These are phyloP conservation scores for Xanthorhoe designata DNA, from an alignment of 2,888 invertebrate genomes.

Conservation along the genomic window DNA sequence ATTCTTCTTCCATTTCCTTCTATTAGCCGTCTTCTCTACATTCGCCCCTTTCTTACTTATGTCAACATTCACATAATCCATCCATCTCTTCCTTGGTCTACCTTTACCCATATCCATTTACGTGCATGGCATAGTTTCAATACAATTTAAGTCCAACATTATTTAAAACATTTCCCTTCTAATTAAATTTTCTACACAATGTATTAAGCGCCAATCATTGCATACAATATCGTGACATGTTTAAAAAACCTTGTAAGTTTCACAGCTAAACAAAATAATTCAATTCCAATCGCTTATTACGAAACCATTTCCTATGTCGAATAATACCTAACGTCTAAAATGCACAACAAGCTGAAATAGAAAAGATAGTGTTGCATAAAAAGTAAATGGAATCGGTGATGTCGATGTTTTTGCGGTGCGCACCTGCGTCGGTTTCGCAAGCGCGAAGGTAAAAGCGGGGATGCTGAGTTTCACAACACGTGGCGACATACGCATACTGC, in stretches of 20 bases:
- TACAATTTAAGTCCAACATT: neutral
- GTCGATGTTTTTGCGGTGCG: conserved; percentile 81
- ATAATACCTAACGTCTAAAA: conserved; percentile 6
- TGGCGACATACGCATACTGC: conserved; percentile 64
- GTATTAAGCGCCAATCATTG: conserved; percentile 17
- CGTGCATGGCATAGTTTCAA: too few species aligned
- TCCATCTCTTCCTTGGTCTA: too few species aligned
- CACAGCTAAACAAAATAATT: neutral
- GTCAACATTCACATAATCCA: too few species aligned
- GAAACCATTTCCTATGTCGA: neutral
- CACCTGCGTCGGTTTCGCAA: conserved; percentile 86
- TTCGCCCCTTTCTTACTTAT: too few species aligned
- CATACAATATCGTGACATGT: neutral
- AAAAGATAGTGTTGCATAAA: conserved; percentile 76
- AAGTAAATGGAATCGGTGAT: conserved; percentile 79
- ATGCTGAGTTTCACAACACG: conserved; percentile 82
- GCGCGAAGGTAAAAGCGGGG: conserved; percentile 83
- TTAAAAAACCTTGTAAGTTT: neutral
- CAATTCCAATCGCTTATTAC: neutral
- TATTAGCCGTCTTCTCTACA: too few species aligned
- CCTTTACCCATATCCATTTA: too few species aligned
- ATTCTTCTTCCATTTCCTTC: too few species aligned
- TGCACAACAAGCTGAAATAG: conserved; percentile 32
- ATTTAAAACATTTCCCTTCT: conserved; percentile 1
- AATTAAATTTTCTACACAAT: neutral